Conservation (phyloP, 2,888 invertebrate species). For the Saturnia japonica region DNA sequence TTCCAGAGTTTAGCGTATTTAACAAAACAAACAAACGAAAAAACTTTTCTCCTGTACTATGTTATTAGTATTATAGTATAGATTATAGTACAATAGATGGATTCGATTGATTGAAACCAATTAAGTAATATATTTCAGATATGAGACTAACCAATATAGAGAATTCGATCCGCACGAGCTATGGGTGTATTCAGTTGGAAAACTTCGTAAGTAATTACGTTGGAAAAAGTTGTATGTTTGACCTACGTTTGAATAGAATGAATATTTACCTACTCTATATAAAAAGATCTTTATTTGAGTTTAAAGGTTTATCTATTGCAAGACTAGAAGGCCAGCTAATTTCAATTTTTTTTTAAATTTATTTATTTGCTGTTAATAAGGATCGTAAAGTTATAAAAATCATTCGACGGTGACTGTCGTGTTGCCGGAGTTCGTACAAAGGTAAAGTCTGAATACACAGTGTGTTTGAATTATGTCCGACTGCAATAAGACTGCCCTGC, state of each 20-base stretch:
- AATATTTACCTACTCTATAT: background rate
- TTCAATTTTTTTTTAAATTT: background rate
- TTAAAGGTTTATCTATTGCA: background rate
- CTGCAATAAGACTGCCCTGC: too few species aligned
- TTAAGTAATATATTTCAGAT: background rate
- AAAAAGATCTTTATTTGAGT: background rate
- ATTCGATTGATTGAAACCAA: background rate
- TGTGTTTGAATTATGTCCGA: too few species aligned
- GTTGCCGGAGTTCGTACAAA: too few species aligned
- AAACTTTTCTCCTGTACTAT: too few species aligned
- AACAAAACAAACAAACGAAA: too few species aligned
- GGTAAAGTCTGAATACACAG: too few species aligned
- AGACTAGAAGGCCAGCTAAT: background rate
- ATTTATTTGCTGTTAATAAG: too few species aligned
- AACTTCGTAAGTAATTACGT: slow-evolving; percentile 1
- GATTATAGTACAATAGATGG: too few species aligned
- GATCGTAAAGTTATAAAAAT: too few species aligned
- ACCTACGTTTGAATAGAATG: background rate
- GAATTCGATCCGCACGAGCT: background rate
- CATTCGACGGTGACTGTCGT: too few species aligned
- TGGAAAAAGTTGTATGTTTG: slow-evolving; percentile 1
- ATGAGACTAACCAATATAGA: background rate
- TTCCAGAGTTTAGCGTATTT: too few species aligned
- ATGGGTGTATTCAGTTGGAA: background rate
- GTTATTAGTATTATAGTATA: too few species aligned